A percentile compares a stretch with the other conserved stretches of the same genome.
Evolutionary conservation across 2,888 invertebrate species (phyloP).

Genomic region (Drosophila macrospina): DNA sequence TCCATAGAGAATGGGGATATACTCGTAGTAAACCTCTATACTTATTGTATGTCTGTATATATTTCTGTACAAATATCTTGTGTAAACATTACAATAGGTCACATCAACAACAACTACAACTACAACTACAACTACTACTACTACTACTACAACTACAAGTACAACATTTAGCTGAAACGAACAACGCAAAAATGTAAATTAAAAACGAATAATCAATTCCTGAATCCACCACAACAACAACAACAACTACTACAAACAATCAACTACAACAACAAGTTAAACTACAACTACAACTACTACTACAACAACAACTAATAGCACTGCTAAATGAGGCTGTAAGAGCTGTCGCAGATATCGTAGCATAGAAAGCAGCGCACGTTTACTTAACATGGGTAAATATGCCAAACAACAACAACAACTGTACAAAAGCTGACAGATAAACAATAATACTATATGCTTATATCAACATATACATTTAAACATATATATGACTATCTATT

Average conservation of each 20-base stretch:
- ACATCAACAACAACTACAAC: slow-evolving; percentile 55
- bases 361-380: slow-evolving; percentile 71
- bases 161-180: slow-evolving; percentile 47
- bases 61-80: slow-evolving; percentile 37
- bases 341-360: slow-evolving; percentile 62
- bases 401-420: slow-evolving; percentile 22
- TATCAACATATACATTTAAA: slow-evolving; percentile 13
- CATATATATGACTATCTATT: background rate
- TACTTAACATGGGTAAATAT: slow-evolving; percentile 82
- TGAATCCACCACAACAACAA: slow-evolving; percentile 45
- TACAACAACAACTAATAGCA: slow-evolving; percentile 24
- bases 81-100: slow-evolving; percentile 72
- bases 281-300: slow-evolving; percentile 24
- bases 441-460: slow-evolving; percentile 5
- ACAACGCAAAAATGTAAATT: slow-evolving; percentile 61
- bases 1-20: slow-evolving; percentile 19
- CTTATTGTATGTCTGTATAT: slow-evolving; percentile 42
- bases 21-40: slow-evolving; percentile 16
- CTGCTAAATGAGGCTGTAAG: slow-evolving; percentile 49
- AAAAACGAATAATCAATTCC: slow-evolving; percentile 16
- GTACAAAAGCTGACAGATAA: slow-evolving; percentile 16
- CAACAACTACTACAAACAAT: slow-evolving; percentile 28
- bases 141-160: slow-evolving; percentile 44
- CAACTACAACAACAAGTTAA: slow-evolving; percentile 23
- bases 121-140: slow-evolving; percentile 44